These are phyloP conservation scores for Acanthisitta chloris DNA, from an alignment of 2,113 vertebrate genomes.

Conservation along the genomic window DNA sequence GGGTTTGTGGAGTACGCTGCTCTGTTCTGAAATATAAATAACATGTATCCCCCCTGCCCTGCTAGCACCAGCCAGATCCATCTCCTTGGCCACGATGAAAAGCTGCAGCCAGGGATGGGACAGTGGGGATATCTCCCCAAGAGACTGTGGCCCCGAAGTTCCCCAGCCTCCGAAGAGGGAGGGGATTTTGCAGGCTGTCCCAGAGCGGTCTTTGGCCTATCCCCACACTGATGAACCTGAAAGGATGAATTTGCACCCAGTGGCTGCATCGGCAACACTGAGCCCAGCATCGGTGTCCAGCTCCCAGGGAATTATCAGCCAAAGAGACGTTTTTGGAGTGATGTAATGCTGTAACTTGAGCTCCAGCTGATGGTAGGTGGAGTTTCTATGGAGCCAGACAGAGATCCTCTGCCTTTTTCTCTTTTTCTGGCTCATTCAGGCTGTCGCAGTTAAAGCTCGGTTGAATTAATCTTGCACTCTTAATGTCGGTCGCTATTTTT, in stretches of 20 bases:
- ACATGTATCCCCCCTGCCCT: neutral
- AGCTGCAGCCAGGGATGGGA: neutral
- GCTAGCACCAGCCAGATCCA: neutral
- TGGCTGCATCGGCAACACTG: accelerated
- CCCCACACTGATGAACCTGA: neutral
- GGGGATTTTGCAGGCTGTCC: neutral
- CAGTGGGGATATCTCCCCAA: neutral
- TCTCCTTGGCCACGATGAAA: neutral
- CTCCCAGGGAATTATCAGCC: conserved; percentile 45
- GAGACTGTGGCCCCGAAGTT: accelerated
- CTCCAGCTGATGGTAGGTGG: conserved; percentile 34
- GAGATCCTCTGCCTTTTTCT: conserved; percentile 56
- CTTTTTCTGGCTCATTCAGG: conserved; percentile 40
- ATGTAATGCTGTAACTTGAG: conserved; percentile 63
- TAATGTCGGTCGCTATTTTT: conserved; percentile 69
- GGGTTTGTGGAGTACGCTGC: neutral
- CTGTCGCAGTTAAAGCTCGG: conserved; percentile 48
- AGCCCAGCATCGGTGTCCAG: neutral
- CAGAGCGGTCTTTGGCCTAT: neutral
- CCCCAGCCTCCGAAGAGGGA: neutral
- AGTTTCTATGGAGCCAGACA: conserved; percentile 64
- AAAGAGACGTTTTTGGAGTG: conserved; percentile 38
- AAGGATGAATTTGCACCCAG: neutral
- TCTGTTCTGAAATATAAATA: conserved; percentile 50
- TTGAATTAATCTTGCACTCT: conserved; percentile 56